Base-by-base conservation (phyloP, 2,113 vertebrate genomes). In the Dasyprocta punctata region DNA sequence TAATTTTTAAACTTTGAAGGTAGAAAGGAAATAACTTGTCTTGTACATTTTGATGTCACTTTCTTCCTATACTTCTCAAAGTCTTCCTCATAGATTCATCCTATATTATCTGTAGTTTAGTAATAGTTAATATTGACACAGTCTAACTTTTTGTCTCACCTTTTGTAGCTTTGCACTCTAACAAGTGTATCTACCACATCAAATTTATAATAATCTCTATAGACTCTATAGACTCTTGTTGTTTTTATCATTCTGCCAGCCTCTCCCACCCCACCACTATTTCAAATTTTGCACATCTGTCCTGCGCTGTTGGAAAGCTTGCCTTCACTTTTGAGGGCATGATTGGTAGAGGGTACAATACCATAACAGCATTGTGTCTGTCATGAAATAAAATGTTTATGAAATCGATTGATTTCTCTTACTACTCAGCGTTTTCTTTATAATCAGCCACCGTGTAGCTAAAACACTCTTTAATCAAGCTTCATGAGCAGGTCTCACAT, bases 231-330 rank as follows among this genome's bases (percentile, higher is more conserved):
- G n/a, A n/a, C n/a, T 71, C 11, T 1, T 95, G 47, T 90, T 58
- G 7, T 87, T 54, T 86, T 22, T 60, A 14, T 92, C 41, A 54
- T 36, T 14, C 2, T 0, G n/a, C 33, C 38, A 2, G 54, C 38
- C 12, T 9, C 6, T 52, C 7, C 0, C 2, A 12, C 2, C 3
- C 13, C 61, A 2, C 6, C 4, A 16, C n/a, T 19, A 3, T 56
- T 44, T 7, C 1, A 84, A 26, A 44, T 60, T 73, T 91, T 89
- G 26, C 16, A 11, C 7, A 4, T 54, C 13, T 9, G 61, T 3
- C 2, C 65, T 88, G 44, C 60, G 49, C 33, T 84, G 2, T 71
- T 38, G 71, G 52, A 83, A 52, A 96, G 17, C 44, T 7, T 88
- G 4, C 11, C 14, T 78, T 16, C 1, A 36, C 9, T 28, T 13